A percentile compares a stretch with the other conserved stretches of the same genome.
Evolutionary conservation across 2,113 vertebrate genomes (phyloP).

Genomic region (Nibea albiflora): DNA sequence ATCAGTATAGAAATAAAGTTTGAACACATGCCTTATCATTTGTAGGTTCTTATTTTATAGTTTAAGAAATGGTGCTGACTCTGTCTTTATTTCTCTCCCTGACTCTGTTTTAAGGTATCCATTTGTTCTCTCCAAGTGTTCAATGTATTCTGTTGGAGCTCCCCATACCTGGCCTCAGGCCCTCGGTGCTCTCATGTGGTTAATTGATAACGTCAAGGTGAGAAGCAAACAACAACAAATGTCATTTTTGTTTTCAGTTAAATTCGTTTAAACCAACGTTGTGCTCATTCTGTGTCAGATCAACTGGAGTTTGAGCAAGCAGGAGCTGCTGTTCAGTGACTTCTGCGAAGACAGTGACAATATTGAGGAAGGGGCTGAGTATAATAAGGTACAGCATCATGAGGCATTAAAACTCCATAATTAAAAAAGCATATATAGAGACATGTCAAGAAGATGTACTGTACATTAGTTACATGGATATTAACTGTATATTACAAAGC

Average conservation of each 20-base stretch:
- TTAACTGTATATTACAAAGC: neutral
- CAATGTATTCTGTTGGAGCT: slow-evolving; percentile 97
- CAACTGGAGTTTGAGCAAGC: slow-evolving; percentile 77
- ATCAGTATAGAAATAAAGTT: too few species aligned
- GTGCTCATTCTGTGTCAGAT: slow-evolving; percentile 67
- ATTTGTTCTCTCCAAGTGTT: slow-evolving; percentile 94
- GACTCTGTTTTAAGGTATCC: slow-evolving; percentile 87
- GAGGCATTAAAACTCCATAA: neutral
- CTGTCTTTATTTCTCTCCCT: slow-evolving; percentile 1
- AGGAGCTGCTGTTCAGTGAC: slow-evolving; percentile 81
- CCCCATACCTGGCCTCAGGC: slow-evolving; percentile 98
- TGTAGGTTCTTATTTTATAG: neutral
- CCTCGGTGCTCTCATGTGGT: slow-evolving; percentile 92
- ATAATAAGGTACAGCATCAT: slow-evolving; percentile 87
- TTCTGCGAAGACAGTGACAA: slow-evolving; percentile 82
- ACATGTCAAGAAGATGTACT: neutral
- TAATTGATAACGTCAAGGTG: slow-evolving; percentile 94
- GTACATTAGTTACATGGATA: neutral
- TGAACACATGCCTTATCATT: neutral
- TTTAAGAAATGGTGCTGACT: neutral
- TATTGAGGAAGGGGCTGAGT: slow-evolving; percentile 88
- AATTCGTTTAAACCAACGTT: neutral
- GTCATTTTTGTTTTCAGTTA: neutral
- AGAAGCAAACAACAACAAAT: slow-evolving; percentile 10
- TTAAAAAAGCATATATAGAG: neutral